phyloP scores from a whole-genome alignment of 2,888 invertebrate genomes.

The Rhingia campestris region DNA sequence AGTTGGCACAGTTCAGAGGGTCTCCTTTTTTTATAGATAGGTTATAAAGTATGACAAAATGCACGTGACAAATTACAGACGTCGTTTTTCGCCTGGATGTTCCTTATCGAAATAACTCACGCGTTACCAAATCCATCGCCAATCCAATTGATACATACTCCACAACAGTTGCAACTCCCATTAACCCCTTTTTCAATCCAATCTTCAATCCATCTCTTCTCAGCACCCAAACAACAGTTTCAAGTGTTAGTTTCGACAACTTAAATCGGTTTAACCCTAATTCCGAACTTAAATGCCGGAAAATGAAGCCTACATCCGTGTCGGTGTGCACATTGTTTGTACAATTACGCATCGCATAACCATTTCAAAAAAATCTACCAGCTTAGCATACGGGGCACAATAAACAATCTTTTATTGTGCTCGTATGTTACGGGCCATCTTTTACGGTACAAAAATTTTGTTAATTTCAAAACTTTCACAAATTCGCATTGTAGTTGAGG shows the following conservation, averaged over 20 bases:
- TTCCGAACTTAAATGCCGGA: slow-evolving; percentile 16
- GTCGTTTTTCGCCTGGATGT: too few relatives aligned
- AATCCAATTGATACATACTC: too few relatives aligned
- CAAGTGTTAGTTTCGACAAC: slow-evolving; percentile 1
- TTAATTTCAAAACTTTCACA: slow-evolving; percentile 35
- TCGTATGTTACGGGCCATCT: slow-evolving; percentile 11
- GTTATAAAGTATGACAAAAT: too few relatives aligned
- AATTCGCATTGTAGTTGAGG: slow-evolving; percentile 33
- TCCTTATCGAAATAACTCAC: too few relatives aligned
- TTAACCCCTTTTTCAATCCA: too few relatives aligned
- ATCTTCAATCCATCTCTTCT: background rate
- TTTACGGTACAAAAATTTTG: slow-evolving; percentile 30
- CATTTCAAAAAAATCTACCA: slow-evolving; percentile 9
- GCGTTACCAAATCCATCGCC: too few relatives aligned
- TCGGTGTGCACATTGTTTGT: slow-evolving; percentile 1
- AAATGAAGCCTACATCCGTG: slow-evolving; percentile 19
- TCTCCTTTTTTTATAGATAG: too few relatives aligned
- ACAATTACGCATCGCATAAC: slow-evolving; percentile 1
- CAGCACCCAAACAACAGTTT: background rate
- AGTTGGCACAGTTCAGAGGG: too few relatives aligned
- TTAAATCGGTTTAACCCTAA: slow-evolving; percentile 43
- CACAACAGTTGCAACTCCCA: too few relatives aligned
- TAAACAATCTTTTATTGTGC: slow-evolving; percentile 5
- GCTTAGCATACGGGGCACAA: background rate
- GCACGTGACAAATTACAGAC: too few relatives aligned